Percentiles rank a stretch among this genome's conserved stretches.
phyloP scores from a whole-genome alignment of 2,797 vertebrate species.

The Leptodactylus fallax region DNA sequence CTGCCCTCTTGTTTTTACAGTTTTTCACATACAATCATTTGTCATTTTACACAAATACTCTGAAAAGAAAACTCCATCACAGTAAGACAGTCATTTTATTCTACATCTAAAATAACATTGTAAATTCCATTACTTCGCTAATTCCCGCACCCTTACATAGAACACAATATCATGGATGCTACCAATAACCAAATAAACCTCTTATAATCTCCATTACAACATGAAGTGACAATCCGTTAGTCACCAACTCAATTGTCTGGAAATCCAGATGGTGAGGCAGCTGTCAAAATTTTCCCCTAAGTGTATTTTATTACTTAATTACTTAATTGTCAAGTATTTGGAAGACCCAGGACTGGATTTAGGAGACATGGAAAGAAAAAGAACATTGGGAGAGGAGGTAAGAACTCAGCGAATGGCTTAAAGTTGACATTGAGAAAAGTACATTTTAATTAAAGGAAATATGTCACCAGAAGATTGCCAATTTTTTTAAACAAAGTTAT shows the following conservation, averaged over 20 bases:
- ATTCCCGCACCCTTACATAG: background rate
- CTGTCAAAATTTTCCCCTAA: background rate
- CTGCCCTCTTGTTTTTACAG: constrained; percentile 46
- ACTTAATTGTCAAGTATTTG: background rate
- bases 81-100: background rate
- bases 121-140: background rate
- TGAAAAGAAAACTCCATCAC: constrained; percentile 26
- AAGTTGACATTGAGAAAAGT: too few relatives aligned
- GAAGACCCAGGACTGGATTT: background rate
- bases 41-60: constrained; percentile 34
- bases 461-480: too few relatives aligned
- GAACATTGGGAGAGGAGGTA: too few relatives aligned
- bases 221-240: background rate
- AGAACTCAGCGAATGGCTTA: too few relatives aligned
- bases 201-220: background rate
- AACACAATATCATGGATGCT: background rate
- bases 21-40: constrained; percentile 30
- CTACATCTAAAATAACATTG: constrained; percentile 23
- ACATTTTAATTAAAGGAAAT: too few relatives aligned
- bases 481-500: too few relatives aligned
- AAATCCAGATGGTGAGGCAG: background rate
- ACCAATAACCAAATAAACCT: background rate
- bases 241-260: background rate
- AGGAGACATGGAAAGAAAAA: background rate
- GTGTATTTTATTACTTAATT: background rate